Evolutionary conservation across 1,140 invertebrate genomes (phyloP), one percentile per base, ranked within the genome.

Genomic region (Sminthurides bifidus): DNA sequence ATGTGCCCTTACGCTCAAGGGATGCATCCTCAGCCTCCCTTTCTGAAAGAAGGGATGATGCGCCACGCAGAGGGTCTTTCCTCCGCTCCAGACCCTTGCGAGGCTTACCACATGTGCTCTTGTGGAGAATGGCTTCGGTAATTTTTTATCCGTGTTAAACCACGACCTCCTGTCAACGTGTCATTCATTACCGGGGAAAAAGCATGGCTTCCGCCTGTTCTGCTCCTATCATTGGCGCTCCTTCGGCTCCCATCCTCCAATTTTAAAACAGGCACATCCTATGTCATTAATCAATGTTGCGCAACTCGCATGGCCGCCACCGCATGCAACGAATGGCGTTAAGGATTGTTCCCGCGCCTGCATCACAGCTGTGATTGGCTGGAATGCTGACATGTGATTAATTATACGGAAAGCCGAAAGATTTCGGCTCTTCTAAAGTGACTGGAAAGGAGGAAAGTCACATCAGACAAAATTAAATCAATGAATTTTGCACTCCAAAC

Each of bases 281-380:
- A n/a, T n/a, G n/a, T n/a, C n/a, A n/a, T n/a, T n/a, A n/a, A n/a
- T n/a, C n/a, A n/a, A n/a, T n/a, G n/a, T n/a, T n/a, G n/a, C n/a
- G n/a, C n/a, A 26, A 52, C 50, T 52, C 29, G 35, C 50, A 52
- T n/a, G n/a, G 33, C 41, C 29, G 30, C 41, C 35, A 38, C 41
- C 35, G 41, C 29, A 26, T 38, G 19, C 3, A 30, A 23, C 27
- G 41, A 33, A 10, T 49, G 12, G 30, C 27, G 26, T 6, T n/a
- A n/a, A n/a, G n/a, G 33, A 35, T 35, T n/a, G 10, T 35, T 10
- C n/a, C 33, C 33, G n/a, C 33, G 33, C n/a, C 33, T 35, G 33
- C 10, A 10, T 10, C 10, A 35, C 33, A 10, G 33, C 10, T 35
- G 33, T n/a, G 33, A 10, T 35, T 23, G 15, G 29, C 37, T 33